Percentiles rank a stretch among this genome's conserved stretches.
These are phyloP conservation scores for Drosophila quinaria DNA, from an alignment of 2,888 invertebrate species.

Conservation along the genomic window DNA sequence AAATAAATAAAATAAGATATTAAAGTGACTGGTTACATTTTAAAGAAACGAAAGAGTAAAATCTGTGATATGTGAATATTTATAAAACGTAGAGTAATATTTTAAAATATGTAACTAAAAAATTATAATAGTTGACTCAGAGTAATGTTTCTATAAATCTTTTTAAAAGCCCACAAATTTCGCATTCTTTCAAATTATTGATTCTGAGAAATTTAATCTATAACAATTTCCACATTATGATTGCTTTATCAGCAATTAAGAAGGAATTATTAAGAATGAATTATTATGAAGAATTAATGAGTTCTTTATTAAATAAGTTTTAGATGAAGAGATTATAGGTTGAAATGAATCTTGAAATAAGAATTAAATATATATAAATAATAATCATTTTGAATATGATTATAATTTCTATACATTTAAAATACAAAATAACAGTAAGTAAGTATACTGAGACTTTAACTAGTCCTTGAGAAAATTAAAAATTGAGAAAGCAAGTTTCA, in stretches of 20 bases:
- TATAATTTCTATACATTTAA: no score
- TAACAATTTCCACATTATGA: neutral
- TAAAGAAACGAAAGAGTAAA: no score
- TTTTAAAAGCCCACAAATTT: neutral
- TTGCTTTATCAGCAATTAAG: neutral
- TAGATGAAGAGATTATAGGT: neutral
- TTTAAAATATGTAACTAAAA: neutral
- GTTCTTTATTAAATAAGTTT: neutral
- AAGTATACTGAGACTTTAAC: no score
- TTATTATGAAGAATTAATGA: neutral
- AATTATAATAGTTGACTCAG: neutral
- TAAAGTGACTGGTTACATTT: no score
- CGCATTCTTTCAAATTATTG: neutral
- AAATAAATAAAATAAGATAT: neutral
- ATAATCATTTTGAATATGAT: no score
- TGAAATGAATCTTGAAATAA: neutral
- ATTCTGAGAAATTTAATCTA: neutral
- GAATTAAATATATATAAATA: no score
- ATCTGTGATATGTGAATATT: neutral
- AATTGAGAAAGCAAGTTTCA: no score
- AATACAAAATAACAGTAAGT: no score
- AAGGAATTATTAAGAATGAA: no score
- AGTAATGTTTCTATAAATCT: neutral
- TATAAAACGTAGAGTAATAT: neutral
- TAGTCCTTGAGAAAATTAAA: no score